These are phyloP conservation scores for Diachasma alloeum DNA, from an alignment of 1,140 invertebrate genomes.

Conservation along the genomic window DNA sequence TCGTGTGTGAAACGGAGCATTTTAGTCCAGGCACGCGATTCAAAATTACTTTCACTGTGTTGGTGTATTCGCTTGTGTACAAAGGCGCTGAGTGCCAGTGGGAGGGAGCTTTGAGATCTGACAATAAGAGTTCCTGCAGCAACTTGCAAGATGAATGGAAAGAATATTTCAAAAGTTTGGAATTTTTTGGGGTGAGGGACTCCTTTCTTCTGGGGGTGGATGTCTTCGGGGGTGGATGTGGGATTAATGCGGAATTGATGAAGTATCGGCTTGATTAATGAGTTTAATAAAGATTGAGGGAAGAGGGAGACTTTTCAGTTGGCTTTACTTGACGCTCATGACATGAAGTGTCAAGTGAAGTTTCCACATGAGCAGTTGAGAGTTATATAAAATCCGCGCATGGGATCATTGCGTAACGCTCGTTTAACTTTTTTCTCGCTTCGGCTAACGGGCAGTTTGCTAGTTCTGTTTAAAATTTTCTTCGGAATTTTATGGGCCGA, in stretches of 20 bases:
- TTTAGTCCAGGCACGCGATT: neutral
- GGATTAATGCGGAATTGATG: too few species aligned
- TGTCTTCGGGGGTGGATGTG: too few species aligned
- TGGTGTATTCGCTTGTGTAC: neutral
- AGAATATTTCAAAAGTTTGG: neutral
- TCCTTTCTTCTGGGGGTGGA: too few species aligned
- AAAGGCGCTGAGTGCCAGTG: neutral
- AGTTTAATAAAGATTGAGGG: neutral
- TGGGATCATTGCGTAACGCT: neutral
- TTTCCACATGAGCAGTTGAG: neutral
- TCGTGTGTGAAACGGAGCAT: neutral
- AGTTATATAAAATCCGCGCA: neutral
- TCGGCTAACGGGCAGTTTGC: too few species aligned
- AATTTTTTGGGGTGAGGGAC: too few species aligned
- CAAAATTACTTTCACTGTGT: neutral
- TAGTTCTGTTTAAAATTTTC: too few species aligned
- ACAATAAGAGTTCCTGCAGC: neutral
- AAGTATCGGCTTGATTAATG: too few species aligned
- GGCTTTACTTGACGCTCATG: neutral
- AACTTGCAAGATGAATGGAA: neutral
- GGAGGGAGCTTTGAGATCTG: neutral
- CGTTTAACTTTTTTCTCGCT: neutral
- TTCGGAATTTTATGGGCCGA: too few species aligned
- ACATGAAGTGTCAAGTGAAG: neutral
- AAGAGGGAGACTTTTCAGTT: neutral